These are phyloP conservation scores for Odontesthes bonariensis DNA, from an alignment of 2,113 vertebrate genomes.

Conservation along the genomic window DNA sequence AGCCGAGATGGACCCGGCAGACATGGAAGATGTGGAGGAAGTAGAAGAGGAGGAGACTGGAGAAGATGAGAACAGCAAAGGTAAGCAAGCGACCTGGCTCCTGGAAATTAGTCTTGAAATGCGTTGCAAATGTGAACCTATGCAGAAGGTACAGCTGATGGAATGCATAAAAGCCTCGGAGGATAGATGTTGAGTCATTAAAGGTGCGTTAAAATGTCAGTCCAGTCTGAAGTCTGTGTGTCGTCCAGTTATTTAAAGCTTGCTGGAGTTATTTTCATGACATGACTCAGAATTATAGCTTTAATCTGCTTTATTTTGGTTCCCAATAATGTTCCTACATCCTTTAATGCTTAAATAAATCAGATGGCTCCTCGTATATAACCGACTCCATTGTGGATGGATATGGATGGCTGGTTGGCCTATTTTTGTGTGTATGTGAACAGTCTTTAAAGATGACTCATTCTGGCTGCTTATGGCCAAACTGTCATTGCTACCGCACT, in stretches of 20 bases:
- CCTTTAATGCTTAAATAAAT: slow-evolving; percentile 32
- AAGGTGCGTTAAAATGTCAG: not conserved
- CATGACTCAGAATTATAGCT: slow-evolving; percentile 16
- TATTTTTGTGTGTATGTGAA: slow-evolving; percentile 32
- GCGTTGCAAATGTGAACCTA: not conserved
- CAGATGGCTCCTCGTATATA: slow-evolving; percentile 15
- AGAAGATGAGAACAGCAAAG: slow-evolving; percentile 96
- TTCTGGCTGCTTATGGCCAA: slow-evolving; percentile 21
- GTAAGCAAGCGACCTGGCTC: slow-evolving; percentile 65
- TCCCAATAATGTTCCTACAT: slow-evolving; percentile 23
- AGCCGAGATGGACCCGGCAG: slow-evolving; percentile 95
- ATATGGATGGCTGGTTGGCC: slow-evolving; percentile 40
- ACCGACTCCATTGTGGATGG: slow-evolving; percentile 29
- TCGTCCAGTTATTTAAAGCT: not conserved
- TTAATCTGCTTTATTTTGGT: slow-evolving; percentile 52
- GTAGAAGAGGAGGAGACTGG: slow-evolving; percentile 95
- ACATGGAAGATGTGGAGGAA: slow-evolving; percentile 99
- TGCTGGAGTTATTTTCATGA: slow-evolving; percentile 17
- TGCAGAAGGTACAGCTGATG: not conserved
- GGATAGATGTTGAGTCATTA: not conserved
- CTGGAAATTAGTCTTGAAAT: too few species aligned
- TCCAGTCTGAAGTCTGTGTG: not conserved
- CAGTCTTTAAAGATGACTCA: slow-evolving; percentile 23
- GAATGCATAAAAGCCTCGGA: not conserved
- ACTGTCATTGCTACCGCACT: slow-evolving; percentile 14